These are phyloP conservation scores for Macrosteles quadrilineatus DNA, from an alignment of 1,140 invertebrate genomes.

Conservation along the genomic window DNA sequence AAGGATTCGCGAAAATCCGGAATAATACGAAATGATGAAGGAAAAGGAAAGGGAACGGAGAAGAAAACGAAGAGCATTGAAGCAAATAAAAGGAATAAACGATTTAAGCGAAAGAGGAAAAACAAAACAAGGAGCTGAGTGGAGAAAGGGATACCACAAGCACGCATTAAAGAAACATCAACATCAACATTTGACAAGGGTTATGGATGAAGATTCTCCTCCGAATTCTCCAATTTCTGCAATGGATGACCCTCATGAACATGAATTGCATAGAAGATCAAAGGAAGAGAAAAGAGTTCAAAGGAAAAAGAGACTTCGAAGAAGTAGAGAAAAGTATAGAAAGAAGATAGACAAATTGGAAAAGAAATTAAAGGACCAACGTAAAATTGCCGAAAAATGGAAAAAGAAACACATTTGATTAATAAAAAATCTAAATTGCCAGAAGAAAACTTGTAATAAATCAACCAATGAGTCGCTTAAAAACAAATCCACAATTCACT, in stretches of 20 bases:
- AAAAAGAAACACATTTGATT: constrained; percentile 5
- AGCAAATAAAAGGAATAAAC: not conserved
- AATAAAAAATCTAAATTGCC: not conserved
- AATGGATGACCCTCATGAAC: not conserved
- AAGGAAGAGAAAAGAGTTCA: too few species aligned
- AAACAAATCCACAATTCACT: too few species aligned
- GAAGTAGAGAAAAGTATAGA: constrained; percentile 16
- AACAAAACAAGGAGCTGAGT: not conserved
- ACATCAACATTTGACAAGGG: not conserved
- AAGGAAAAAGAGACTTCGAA: not conserved
- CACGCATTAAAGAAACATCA: not conserved
- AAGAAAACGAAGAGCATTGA: constrained; percentile 4
- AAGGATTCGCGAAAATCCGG: too few species aligned
- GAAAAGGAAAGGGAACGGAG: constrained; percentile 32
- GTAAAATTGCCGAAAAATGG: not conserved
- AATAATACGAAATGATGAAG: too few species aligned
- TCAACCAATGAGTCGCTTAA: too few species aligned
- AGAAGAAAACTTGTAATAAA: too few species aligned
- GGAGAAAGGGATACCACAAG: too few species aligned
- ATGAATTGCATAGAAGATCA: too few species aligned
- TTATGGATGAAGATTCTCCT: not conserved
- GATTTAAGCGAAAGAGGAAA: too few species aligned
- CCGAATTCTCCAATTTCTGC: not conserved
- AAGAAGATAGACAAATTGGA: constrained; percentile 5
- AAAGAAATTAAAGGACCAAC: not conserved